A percentile compares a stretch with the other conserved stretches of the same genome.
Conservation (phyloP, 2,113 vertebrate species). For the Aegotheles bennettii region DNA sequence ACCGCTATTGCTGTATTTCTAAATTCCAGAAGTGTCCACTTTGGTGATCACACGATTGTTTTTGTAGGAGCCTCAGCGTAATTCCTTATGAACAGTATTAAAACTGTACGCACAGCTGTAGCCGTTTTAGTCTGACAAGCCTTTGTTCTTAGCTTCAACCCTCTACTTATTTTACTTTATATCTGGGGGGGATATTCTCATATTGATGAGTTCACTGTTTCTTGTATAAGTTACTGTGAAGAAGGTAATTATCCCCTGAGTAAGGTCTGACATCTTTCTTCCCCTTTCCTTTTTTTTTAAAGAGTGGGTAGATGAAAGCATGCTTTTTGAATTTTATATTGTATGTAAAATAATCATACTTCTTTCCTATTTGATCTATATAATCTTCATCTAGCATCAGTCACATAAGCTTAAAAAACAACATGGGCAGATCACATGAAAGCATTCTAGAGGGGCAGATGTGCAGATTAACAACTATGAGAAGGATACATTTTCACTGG, state of each 20-base stretch:
- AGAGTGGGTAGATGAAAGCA: constrained; percentile 43
- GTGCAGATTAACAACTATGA: constrained; percentile 43
- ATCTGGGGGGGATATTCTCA: constrained; percentile 45
- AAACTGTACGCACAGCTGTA: constrained; percentile 25
- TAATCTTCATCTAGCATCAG: constrained; percentile 54
- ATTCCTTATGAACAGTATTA: not conserved
- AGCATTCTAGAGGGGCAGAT: constrained; percentile 50
- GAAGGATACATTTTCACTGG: constrained; percentile 46
- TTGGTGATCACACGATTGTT: not conserved
- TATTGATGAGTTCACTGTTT: constrained; percentile 47
- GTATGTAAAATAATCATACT: constrained; percentile 50
- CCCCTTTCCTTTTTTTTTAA: not conserved
- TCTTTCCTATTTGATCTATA: constrained; percentile 52
- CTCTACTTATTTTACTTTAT: not conserved
- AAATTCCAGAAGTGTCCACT: not conserved
- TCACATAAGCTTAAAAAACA: constrained; percentile 53
- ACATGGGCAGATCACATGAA: constrained; percentile 51
- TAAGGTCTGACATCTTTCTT: constrained; percentile 31
- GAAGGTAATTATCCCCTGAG: constrained; percentile 27
- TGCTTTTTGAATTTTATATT: constrained; percentile 45
- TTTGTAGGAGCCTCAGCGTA: not conserved
- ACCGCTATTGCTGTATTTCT: not conserved
- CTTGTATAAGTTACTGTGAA: not conserved
- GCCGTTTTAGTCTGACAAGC: constrained; percentile 30
- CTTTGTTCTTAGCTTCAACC: constrained; percentile 55